Base-by-base conservation (phyloP, 2,797 vertebrate genomes). In the Malacoraja senta region DNA sequence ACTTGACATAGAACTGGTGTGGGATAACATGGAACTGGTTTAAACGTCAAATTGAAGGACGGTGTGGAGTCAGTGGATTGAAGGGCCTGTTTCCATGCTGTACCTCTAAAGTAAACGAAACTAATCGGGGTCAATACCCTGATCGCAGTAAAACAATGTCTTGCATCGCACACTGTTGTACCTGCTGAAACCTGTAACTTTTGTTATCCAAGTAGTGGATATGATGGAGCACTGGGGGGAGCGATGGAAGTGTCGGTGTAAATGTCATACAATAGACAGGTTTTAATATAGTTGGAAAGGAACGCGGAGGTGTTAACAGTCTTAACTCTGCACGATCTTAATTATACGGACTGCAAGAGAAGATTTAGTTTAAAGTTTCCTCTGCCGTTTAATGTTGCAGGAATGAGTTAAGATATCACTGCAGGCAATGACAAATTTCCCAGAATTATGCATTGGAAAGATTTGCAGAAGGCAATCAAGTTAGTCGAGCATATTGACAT, bases 391-490 rank as follows among this genome's bases (percentile, higher is more conserved):
- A 44, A 53, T n/a, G 68, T 53, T 76, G 38, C 35, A 92, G 38
- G 90, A 92, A 92, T 92, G 90, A 92, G 72, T 92, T 92, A 68
- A 88, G 63, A 88, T 88, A 76, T 76, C 90, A 92, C 90, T 92
- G 8, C 72, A 58, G 71, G 44, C 61, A 92, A 68, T 91, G 90
- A 74, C 90, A 91, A 74, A 91, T 91, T 91, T 91, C 68, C 29
- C 68, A 91, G 24, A 91, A 91, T 92, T 91, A 72, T 88, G 84
- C 84, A 88, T 53, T 92, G 35, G 44, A 92, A 92, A 92, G 13
- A 92, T 71, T 92, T 92, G 90, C 90, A 92, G 90, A 92, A 92
- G 90, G 90, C 90, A 92, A 76, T 44, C 71, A 76, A 92, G 90
- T 92, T 92, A 92, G 68, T 92, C 4, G 90, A 92, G 90, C 90